Conservation (phyloP, 2,888 invertebrate species). For the Aplocera efformata region DNA sequence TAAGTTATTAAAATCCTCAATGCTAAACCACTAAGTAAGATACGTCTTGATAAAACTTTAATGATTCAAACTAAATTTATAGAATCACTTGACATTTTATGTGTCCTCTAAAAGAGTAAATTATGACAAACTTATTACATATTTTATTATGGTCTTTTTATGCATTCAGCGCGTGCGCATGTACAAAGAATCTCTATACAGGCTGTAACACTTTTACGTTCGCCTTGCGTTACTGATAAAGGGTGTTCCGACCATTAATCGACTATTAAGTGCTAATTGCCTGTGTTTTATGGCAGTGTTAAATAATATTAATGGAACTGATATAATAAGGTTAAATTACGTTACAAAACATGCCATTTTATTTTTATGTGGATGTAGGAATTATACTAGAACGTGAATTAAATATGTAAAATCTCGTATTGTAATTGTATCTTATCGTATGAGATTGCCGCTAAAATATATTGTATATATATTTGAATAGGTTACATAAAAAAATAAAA, state of each 20-base stretch:
- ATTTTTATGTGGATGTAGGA: too few species aligned
- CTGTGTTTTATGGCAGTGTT: constrained; percentile 46
- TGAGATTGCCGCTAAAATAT: too few species aligned
- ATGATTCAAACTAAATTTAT: not conserved
- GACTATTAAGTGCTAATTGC: constrained; percentile 66
- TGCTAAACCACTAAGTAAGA: too few species aligned
- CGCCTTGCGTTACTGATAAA: constrained; percentile 52
- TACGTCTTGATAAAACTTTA: too few species aligned
- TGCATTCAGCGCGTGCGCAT: constrained; percentile 64
- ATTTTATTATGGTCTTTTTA: constrained; percentile 21
- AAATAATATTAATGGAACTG: constrained; percentile 26
- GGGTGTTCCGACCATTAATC: constrained; percentile 48
- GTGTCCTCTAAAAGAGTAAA: constrained; percentile 6
- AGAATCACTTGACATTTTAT: not conserved
- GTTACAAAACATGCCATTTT: not conserved
- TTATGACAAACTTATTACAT: constrained; percentile 20
- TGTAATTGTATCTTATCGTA: too few species aligned
- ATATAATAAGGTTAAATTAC: not conserved
- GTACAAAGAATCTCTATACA: constrained; percentile 46
- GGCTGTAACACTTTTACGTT: constrained; percentile 54
- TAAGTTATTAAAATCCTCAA: too few species aligned
- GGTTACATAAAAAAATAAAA: too few species aligned
- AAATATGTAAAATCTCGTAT: too few species aligned
- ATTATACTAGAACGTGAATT: too few species aligned
- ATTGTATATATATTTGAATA: too few species aligned